Base-by-base conservation (phyloP, 2,113 vertebrate genomes). In the Uropsilus gracilis region DNA sequence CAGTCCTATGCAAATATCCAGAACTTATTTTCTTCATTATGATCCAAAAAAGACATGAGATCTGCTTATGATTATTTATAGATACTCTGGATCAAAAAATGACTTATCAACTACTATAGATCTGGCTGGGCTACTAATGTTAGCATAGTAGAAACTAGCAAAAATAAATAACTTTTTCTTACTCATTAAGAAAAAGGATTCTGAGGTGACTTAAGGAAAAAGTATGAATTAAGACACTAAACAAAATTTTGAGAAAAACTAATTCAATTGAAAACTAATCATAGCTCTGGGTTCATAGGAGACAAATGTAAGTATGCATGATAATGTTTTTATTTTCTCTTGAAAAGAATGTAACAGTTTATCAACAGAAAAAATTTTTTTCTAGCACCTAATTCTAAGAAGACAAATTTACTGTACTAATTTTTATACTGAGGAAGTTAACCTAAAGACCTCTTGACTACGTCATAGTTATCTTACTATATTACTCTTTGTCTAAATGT, bases 141-240 rank as follows among this genome's bases (percentile, higher is more conserved):
- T 13, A 86, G 12, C n/a, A 55, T 48, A 61, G 3, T n/a, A 91
- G 44, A 64, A 85, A 46, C 18, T 39, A 86, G 22, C 53, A 34
- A 63, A 86, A 90, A 61, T 32, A 78, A 42, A 37, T n/a, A n/a
- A 66, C 69, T 73, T 87, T 72, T 80, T 24, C 86, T 61, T 90
- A 42, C 6, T 24, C 69, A 64, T 69, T 89, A 76, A 89, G 46
- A 82, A 68, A 68, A 77, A 95, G 57, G 9, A 80, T 69, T 93
- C 68, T 77, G 30, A 89, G 18, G 34, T 89, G 69, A 66, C 37
- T 57, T 93, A 53, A 69, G 83, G 28, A 20, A 94, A 90, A 92
- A 91, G 16, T 83, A 81, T 50, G 44, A 69, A 77, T 59, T 44
- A 93, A 44, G 53, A 88, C 16, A 59, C 26, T 64, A 44, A 75